phyloP scores from a whole-genome alignment of 1,140 invertebrate genomes.

The Colletes gigas region DNA sequence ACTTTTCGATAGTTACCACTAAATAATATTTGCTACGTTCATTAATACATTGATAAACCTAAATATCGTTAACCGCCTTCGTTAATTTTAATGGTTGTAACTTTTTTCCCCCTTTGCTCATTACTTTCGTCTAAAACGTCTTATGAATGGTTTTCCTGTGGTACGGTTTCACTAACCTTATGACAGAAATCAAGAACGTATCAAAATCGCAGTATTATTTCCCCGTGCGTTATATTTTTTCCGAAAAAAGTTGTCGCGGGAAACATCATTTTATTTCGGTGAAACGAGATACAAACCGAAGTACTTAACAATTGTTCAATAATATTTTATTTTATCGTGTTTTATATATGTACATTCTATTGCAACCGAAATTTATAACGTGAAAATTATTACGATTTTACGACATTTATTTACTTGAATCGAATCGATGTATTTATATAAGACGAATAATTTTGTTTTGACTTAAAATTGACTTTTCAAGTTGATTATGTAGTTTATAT shows the following conservation, averaged over 20 bases:
- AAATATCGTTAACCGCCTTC: not conserved
- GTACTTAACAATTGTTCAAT: not conserved
- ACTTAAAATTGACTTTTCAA: not conserved
- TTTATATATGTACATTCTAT: not conserved
- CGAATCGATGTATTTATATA: no score
- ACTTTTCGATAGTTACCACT: conserved; percentile 4
- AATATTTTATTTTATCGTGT: not conserved
- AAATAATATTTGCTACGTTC: conserved; percentile 7
- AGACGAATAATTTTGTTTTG: not conserved
- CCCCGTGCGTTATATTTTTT: not conserved
- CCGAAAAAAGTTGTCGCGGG: no score
- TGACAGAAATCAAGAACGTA: not conserved
- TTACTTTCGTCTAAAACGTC: not conserved
- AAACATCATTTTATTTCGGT: not conserved
- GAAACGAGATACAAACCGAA: not conserved
- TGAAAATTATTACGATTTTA: not conserved
- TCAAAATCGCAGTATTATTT: not conserved
- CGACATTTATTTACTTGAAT: not conserved
- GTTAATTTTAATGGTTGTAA: not conserved
- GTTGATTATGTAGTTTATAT: not conserved
- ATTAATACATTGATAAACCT: not conserved
- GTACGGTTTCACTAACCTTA: conserved; percentile 10
- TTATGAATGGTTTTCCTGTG: conserved; percentile 2
- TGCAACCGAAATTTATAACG: no score
- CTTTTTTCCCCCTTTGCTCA: not conserved